Evolutionary conservation across 2,113 vertebrate genomes (phyloP).

Genomic region (Tyrannus savana): DNA sequence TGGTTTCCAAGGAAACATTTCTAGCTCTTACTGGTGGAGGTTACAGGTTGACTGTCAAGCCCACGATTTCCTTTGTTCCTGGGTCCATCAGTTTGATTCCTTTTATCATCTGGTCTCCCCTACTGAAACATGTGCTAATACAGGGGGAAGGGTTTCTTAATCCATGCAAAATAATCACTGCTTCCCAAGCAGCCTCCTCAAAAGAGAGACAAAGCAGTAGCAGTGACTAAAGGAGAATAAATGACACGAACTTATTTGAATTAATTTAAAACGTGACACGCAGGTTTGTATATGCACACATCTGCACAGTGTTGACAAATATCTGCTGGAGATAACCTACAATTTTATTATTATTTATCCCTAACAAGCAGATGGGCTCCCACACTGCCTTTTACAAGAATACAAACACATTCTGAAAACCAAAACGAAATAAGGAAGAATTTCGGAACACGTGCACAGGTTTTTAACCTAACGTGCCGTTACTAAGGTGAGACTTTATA

Average conservation of each 20-base stretch:
- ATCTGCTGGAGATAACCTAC: conserved; percentile 2
- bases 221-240: neutral
- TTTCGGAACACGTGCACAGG: neutral
- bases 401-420: neutral
- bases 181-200: neutral
- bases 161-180: neutral
- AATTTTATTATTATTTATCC: conserved; percentile 16
- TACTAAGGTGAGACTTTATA: neutral
- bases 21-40: neutral
- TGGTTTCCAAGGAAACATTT: conserved; percentile 50
- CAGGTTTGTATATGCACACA: conserved; percentile 10
- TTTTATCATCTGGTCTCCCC: neutral
- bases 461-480: neutral
- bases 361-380: conserved; percentile 57
- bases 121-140: neutral
- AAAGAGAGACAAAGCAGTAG: neutral
- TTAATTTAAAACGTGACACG: neutral
- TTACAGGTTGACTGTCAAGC: conserved; percentile 4
- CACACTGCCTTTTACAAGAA: neutral
- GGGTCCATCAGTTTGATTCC: neutral
- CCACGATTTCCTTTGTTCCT: neutral
- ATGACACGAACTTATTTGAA: neutral
- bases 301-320: conserved; percentile 19
- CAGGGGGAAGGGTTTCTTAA: neutral
- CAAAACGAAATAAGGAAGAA: neutral